A percentile compares a stretch with the other conserved stretches of the same genome.
Conservation (phyloP, 2,113 vertebrate species). For the Carettochelys insculpta region DNA sequence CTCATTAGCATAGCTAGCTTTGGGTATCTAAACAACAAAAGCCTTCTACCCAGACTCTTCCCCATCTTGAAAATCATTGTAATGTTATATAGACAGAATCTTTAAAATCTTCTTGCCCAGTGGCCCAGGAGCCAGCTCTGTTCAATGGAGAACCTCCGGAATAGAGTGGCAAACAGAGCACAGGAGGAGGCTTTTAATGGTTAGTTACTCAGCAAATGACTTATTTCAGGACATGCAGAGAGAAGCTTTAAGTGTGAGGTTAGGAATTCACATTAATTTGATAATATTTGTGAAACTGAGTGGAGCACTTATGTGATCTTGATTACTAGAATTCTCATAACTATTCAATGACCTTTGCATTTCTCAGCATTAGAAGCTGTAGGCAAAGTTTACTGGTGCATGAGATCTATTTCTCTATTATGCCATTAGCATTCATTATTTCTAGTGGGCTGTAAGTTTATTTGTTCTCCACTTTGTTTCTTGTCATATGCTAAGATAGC, state of each 20-base stretch:
- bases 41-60: neutral
- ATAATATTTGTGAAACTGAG: neutral
- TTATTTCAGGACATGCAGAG: neutral
- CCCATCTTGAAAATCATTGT: neutral
- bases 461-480: neutral
- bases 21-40: neutral
- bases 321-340: neutral
- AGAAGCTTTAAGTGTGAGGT: neutral
- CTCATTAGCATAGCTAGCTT: neutral
- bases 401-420: neutral
- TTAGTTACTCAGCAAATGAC: neutral
- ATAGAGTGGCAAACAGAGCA: neutral
- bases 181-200: neutral
- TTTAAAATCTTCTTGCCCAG: neutral
- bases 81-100: neutral
- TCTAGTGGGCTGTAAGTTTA: neutral
- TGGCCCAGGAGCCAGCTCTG: neutral
- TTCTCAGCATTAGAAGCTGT: neutral
- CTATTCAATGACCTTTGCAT: neutral
- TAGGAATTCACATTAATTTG: neutral
- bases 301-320: neutral
- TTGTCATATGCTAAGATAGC: neutral
- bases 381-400: neutral
- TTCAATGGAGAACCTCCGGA: neutral
- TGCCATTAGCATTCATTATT: neutral